Percentiles rank a stretch among this genome's conserved stretches.
phyloP scores from a whole-genome alignment of 53 echinoderm and acorn worm genomes.

The Mesocentrotus franciscanus region DNA sequence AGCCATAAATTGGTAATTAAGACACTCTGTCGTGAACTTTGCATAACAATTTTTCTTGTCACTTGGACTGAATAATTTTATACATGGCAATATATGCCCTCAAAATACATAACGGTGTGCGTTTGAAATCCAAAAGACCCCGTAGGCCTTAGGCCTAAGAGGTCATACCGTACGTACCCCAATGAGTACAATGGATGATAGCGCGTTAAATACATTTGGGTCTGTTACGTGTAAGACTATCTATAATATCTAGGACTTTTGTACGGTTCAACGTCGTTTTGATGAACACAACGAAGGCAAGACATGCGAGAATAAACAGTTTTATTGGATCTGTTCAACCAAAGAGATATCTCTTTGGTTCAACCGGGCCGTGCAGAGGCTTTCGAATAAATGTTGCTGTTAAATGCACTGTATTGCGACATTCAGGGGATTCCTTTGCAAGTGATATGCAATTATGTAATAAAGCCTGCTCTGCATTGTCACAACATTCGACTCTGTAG shows the following conservation, averaged over 20 bases:
- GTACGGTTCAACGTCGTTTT: background rate
- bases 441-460: background rate
- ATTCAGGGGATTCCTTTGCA: background rate
- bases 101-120: too few species aligned
- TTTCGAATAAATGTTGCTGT: background rate
- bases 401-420: background rate
- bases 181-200: too few species aligned
- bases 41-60: too few species aligned
- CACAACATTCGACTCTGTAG: background rate
- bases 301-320: background rate
- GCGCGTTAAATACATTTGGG: too few species aligned
- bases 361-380: background rate
- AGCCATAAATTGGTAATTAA: background rate
- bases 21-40: background rate
- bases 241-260: background rate
- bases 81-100: too few species aligned
- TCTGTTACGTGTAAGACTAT: background rate
- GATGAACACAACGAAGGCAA: background rate
- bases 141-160: too few species aligned
- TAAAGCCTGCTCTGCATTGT: background rate
- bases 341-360: too few species aligned
- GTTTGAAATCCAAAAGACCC: too few species aligned
- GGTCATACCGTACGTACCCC: too few species aligned
- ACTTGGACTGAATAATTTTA: too few species aligned
- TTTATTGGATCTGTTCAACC: background rate